These are phyloP conservation scores for Acrossocheilus wenchowensis DNA, from an alignment of 2,797 vertebrate genomes.

Conservation along the genomic window DNA sequence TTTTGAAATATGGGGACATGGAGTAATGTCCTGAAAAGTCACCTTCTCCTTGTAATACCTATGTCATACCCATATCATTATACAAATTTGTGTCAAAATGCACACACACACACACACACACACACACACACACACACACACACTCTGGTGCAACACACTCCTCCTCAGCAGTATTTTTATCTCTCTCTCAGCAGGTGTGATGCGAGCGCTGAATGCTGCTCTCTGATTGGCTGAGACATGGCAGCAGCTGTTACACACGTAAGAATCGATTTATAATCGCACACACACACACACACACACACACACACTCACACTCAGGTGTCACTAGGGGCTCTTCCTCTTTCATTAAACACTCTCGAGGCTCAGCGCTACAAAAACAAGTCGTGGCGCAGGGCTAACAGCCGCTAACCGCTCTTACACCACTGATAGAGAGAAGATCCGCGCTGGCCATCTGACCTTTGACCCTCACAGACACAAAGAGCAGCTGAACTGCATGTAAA, in stretches of 20 bases:
- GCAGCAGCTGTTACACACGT: conserved; percentile 80
- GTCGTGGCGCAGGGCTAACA: neutral
- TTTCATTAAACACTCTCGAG: conserved; percentile 45
- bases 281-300: no score
- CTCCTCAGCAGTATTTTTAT: neutral
- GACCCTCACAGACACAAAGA: conserved; percentile 22
- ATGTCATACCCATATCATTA: no score
- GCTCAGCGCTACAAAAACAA: conserved; percentile 51
- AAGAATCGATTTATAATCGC: neutral
- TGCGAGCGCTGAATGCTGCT: conserved; percentile 67
- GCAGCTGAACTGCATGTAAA: conserved; percentile 4
- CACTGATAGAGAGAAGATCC: neutral
- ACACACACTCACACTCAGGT: neutral
- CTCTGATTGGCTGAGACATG: conserved; percentile 79
- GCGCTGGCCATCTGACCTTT: neutral
- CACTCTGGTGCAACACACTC: conserved; percentile 53
- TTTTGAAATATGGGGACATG: no score
- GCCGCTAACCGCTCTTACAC: neutral
- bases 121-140: no score
- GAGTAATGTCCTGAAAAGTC: no score
- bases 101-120: no score
- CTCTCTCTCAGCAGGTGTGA: conserved; percentile 72
- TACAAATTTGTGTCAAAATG: no score
- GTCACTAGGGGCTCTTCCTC: conserved; percentile 29
- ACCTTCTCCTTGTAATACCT: no score